Evolutionary conservation across 1,140 invertebrate species (phyloP).

Genomic region (Coboldia fuscipes): DNA sequence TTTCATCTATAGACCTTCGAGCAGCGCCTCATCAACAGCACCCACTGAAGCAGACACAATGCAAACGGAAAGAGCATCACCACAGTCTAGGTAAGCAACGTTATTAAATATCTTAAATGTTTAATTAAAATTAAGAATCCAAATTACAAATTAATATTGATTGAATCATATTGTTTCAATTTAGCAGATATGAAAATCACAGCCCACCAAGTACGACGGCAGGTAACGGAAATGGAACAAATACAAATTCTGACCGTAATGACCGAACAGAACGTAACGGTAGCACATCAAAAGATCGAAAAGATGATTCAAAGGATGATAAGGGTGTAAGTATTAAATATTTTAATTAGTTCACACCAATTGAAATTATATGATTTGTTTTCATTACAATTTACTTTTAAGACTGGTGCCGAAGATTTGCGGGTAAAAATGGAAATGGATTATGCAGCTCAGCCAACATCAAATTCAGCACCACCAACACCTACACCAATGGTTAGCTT

Average conservation of each 20-base stretch:
- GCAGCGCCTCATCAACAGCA: constrained; percentile 19
- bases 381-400: no score
- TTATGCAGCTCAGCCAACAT: constrained; percentile 24
- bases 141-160: not conserved
- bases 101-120: not conserved
- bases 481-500: constrained; percentile 25
- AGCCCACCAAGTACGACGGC: constrained; percentile 20
- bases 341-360: not conserved
- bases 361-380: not conserved
- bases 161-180: not conserved
- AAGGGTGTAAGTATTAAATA: constrained; percentile 15
- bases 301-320: constrained; percentile 12
- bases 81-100: constrained; percentile 19
- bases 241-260: constrained; percentile 14
- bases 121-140: not conserved
- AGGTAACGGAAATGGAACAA: constrained; percentile 13
- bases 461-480: constrained; percentile 25
- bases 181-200: constrained; percentile 20
- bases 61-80: constrained; percentile 20
- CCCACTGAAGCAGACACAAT: constrained; percentile 21
- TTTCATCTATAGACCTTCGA: constrained; percentile 12
- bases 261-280: constrained; percentile 21
- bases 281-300: constrained; percentile 19
- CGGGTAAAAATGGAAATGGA: constrained; percentile 32
- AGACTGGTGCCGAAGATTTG: constrained; percentile 26